Base-by-base conservation (phyloP, 2,113 vertebrate genomes). In the Eupsittula cactorum region DNA sequence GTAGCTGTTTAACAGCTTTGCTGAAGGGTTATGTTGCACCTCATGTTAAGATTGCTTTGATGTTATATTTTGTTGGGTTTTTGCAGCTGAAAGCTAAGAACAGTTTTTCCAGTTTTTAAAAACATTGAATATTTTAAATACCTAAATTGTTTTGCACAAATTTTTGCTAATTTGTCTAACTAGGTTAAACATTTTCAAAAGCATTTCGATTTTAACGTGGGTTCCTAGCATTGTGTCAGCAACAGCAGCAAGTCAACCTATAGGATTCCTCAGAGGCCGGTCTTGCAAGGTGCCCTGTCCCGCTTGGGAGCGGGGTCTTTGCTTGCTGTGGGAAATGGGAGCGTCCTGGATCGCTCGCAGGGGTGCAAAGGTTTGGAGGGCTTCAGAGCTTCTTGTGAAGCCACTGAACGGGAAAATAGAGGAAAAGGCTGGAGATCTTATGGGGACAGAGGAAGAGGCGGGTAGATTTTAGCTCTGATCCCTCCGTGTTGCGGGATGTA, bases 71-170 rank as follows among this genome's bases (percentile, higher is more conserved):
- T 98, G 98, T 98, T 98, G 98, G 97, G 98, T 98, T 98, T 98
- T 98, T 98, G 98, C 98, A 98, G 98, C 98, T 98, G 97, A 98
- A 98, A 98, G 98, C 98, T 97, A 98, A 98, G 98, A 98, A 98
- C 98, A 98, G 97, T 98, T 98, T 97, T 98, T 98, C 98, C 98
- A 97, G 98, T 98, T 98, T 98, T 98, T 98, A 98, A 98, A 98
- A 98, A 98, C 98, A 98, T 98, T 98, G 98, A 98, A 98, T 98
- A 98, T 98, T 98, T 98, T 98, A 98, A 98, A 98, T 98, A 98
- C 98, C 98, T 98, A 98, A 98, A 98, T 98, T 98, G 98, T 98
- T 98, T 98, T 98, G 98, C 98, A 98, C 98, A 98, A 98, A 97
- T 98, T 98, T 98, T 98, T 98, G 98, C 98, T 98, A 98, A 98